Percentiles rank a stretch among this genome's conserved stretches.
Conservation (phyloP, 2,888 invertebrate species). For the Metopia argyrocephala region DNA sequence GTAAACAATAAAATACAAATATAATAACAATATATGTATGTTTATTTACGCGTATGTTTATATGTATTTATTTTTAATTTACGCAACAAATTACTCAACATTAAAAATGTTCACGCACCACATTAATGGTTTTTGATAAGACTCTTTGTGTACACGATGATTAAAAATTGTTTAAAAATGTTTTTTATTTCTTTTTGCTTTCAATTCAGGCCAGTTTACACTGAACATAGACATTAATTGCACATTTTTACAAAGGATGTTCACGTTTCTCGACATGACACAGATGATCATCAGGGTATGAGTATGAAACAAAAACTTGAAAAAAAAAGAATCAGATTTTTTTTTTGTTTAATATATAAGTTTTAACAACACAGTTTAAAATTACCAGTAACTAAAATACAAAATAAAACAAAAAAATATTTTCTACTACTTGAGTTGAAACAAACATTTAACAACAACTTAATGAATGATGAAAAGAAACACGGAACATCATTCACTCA, state of each 20-base stretch:
- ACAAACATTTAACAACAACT: slow-evolving; percentile 35
- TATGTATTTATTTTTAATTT: slow-evolving; percentile 44
- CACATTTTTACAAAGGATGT: slow-evolving; percentile 48
- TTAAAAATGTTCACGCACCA: slow-evolving; percentile 57
- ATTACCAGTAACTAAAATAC: slow-evolving; percentile 13
- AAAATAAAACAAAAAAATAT: background rate
- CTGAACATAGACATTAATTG: slow-evolving; percentile 26
- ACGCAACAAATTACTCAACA: slow-evolving; percentile 56
- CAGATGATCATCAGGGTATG: slow-evolving; percentile 25
- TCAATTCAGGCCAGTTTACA: slow-evolving; percentile 36
- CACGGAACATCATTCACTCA: too few relatives aligned
- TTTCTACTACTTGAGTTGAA: slow-evolving; percentile 6
- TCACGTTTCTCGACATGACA: slow-evolving; percentile 47
- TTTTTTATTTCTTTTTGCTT: slow-evolving; percentile 20
- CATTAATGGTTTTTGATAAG: slow-evolving; percentile 56
- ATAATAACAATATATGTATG: too few relatives aligned
- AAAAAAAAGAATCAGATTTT: background rate
- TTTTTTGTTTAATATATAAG: background rate
- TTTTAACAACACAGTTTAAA: too few relatives aligned
- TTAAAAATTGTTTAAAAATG: slow-evolving; percentile 25
- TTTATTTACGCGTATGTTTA: too few relatives aligned
- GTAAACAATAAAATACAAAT: too few relatives aligned
- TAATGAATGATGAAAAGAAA: slow-evolving; percentile 24
- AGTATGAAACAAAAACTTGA: background rate
- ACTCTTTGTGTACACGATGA: slow-evolving; percentile 28